Evolutionary conservation across 2,797 vertebrate genomes (phyloP), one percentile per base, ranked within the genome.

Genomic region (Danio choprae): DNA sequence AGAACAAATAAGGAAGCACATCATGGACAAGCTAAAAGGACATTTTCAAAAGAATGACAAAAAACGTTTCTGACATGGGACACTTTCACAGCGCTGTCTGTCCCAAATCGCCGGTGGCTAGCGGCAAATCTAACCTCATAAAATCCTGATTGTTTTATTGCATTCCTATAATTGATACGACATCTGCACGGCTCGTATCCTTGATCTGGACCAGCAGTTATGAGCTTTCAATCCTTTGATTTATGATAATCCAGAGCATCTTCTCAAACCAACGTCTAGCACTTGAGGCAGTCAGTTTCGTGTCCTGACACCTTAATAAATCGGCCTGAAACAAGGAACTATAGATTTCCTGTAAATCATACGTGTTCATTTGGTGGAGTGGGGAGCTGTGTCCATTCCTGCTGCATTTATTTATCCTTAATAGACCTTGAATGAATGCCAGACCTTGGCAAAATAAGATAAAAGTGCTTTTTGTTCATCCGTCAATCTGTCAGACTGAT

Each of bases 401-500:
- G 75, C 81, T 65, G 84, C 77, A 77, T 91, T 91, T 93, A 92
- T 92, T 94, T 93, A 93, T 93, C 91, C 92, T 89, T 89, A 90
- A 89, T 89, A 87, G 88, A 89, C 87, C 88, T 91, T 93, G 90
- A 94, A 90, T 88, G 90, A 89, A 89, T 93, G 92, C 91, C 91
- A 93, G 93, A 92, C 92, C 93, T 92, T 92, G 92, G 91, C 86
- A 89, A 92, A 93, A 93, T 92, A 93, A 93, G 92, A 94, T 93
- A 94, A 94, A 91, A 92, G 89, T 88, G 89, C 84, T 89, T 87
- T 84, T 90, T 88, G 90, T 90, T 85, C 91, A 94, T 93, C 89
- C 85, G 82, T 94, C 93, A 94, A 90, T 82, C 85, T 90, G 91
- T 91, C 93, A 92, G 86, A 85, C 20, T 73, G 84, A 74, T 87